Conservation (phyloP, 1,140 invertebrate genomes). For the Copidosoma floridanum region DNA sequence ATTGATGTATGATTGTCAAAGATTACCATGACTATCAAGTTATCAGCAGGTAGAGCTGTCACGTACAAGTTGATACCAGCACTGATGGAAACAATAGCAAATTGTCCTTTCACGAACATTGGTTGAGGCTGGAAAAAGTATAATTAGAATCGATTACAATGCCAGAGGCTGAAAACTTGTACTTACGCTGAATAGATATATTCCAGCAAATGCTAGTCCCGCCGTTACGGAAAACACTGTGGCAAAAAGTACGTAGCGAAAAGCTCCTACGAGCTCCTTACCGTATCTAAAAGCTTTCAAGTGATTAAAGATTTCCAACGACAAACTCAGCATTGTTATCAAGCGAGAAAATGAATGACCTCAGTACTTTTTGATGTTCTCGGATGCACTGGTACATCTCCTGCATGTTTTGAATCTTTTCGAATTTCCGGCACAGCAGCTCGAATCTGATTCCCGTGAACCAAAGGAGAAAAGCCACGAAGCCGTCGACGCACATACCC, state of each 20-base stretch:
- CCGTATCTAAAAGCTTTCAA: conserved; percentile 26
- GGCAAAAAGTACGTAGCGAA: conserved; percentile 20
- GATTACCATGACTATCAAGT: conserved; percentile 11
- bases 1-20: too few relatives aligned
- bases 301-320: conserved; percentile 1
- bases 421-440: conserved; percentile 20
- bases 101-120: conserved; percentile 17
- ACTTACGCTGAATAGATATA: conserved; percentile 36
- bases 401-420: background rate
- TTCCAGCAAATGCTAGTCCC: conserved; percentile 31
- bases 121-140: conserved; percentile 4
- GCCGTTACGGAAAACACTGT: conserved; percentile 24
- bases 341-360: conserved; percentile 12
- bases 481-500: conserved; percentile 25
- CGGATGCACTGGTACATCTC: conserved; percentile 19
- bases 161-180: background rate
- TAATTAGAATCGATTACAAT: background rate
- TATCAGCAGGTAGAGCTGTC: conserved; percentile 7
- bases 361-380: conserved; percentile 25
- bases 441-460: conserved; percentile 29
- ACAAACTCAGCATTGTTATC: conserved; percentile 27
- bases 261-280: background rate
- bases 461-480: conserved; percentile 27
- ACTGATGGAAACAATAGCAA: conserved; percentile 3
- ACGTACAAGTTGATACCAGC: conserved; percentile 8